phyloP scores from a whole-genome alignment of 2,113 vertebrate genomes.

The Rhinoderma darwinii region DNA sequence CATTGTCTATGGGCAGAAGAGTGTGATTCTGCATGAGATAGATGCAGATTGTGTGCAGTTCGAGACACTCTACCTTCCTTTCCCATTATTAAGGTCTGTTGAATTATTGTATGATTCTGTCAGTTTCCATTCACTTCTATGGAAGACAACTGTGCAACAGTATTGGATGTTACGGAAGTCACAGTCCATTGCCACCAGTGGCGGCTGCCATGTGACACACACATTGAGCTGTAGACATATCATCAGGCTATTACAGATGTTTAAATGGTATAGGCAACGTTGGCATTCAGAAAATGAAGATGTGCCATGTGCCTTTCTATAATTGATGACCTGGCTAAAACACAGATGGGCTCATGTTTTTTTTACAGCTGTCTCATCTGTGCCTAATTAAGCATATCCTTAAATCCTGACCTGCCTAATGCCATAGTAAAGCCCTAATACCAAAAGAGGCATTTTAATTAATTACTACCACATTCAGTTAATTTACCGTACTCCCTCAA shows the following conservation, averaged over 20 bases:
- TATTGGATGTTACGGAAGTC: neutral
- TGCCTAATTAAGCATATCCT: constrained; percentile 28
- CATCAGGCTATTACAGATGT: neutral
- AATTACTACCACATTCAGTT: neutral
- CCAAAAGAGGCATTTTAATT: neutral
- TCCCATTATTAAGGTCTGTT: no score
- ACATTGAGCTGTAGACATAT: neutral
- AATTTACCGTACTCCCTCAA: neutral
- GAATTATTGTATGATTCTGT: no score
- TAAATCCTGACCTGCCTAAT: constrained; percentile 7
- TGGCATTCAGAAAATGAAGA: neutral
- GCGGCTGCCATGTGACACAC: neutral
- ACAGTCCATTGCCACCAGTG: neutral
- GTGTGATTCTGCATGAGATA: no score
- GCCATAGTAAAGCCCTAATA: neutral
- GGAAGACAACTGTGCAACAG: neutral
- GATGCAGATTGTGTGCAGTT: no score
- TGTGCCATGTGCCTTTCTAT: neutral
- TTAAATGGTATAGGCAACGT: neutral
- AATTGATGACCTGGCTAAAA: neutral
- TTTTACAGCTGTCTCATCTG: neutral
- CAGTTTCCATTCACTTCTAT: neutral
- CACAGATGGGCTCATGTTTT: constrained; percentile 13
- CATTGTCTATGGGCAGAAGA: no score
- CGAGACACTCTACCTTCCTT: no score